These are phyloP conservation scores for Propsilocerus akamusi DNA, from an alignment of 1,140 invertebrate genomes.

Conservation along the genomic window DNA sequence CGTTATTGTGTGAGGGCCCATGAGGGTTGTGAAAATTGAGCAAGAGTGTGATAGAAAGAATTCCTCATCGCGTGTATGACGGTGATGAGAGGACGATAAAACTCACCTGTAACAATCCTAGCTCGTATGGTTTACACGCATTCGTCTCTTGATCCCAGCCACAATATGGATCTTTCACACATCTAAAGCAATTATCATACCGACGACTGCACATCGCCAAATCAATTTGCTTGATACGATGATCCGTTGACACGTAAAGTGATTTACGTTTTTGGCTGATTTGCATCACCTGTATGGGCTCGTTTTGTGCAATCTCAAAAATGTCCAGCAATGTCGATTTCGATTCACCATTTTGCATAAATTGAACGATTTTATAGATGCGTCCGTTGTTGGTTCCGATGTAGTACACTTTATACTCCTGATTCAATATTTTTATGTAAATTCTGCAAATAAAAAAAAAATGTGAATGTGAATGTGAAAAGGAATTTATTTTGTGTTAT, in stretches of 20 bases:
- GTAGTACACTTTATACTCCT: constrained; percentile 59
- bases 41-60: too few relatives aligned
- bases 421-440: constrained; percentile 25
- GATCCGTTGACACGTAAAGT: constrained; percentile 57
- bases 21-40: too few relatives aligned
- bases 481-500: too few relatives aligned
- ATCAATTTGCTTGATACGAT: constrained; percentile 53
- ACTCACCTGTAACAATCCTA: constrained; percentile 30
- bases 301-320: constrained; percentile 50
- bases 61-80: too few relatives aligned
- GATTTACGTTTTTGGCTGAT: constrained; percentile 50
- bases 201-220: constrained; percentile 47
- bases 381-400: constrained; percentile 58
- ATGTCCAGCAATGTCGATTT: constrained; percentile 55
- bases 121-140: constrained; percentile 50
- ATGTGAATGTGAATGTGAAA: too few relatives aligned
- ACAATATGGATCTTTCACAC: constrained; percentile 64
- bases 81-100: background rate
- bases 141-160: constrained; percentile 64
- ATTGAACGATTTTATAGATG: constrained; percentile 68
- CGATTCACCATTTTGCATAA: constrained; percentile 32
- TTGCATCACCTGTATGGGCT: constrained; percentile 53
- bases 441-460: constrained; percentile 12
- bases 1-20: too few relatives aligned
- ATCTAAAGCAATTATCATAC: constrained; percentile 60